Percentiles rank a stretch among this genome's conserved stretches.
Conservation (phyloP, 2,113 vertebrate species). For the human region GRCh38 chr4:44257501-44258000, state of each 20-base stretch:
- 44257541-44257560: conserved; percentile 21
- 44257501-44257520: conserved; percentile 62
- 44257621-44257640: background rate
- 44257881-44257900: background rate
- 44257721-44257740: background rate
- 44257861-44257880: background rate
- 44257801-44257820: background rate
- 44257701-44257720: background rate
- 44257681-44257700: background rate
- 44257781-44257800: background rate
- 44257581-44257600: background rate
- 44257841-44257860: background rate
- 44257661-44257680: background rate
- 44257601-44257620: background rate
- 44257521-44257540: conserved; percentile 1
- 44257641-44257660: background rate
- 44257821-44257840: background rate
- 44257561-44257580: conserved; percentile 47
- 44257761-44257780: background rate
- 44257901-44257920: background rate
- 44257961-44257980: background rate
- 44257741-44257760: fast-evolving
- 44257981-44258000: background rate
- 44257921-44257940: background rate
- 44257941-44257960: background rate